Evolutionary conservation across 1,140 invertebrate species (phyloP), one percentile per base, ranked within the genome.

Genomic region (Episyrphus balteatus): DNA sequence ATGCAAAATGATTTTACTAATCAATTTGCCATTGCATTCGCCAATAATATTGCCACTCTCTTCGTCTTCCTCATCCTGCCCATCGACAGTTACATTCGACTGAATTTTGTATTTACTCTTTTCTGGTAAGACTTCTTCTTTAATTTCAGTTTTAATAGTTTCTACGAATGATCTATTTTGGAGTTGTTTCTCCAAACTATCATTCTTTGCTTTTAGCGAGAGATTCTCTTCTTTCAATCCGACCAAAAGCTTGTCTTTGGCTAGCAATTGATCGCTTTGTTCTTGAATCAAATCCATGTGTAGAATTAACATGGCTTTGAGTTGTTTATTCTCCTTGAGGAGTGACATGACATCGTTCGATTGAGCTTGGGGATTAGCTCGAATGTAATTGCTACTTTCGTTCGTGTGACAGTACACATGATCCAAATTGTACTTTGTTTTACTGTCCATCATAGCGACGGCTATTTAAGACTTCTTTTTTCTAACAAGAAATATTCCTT

Each of bases 251-350:
- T 79, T 80, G 53, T 84, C 82, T 69, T 83, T 83, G 50, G 74
- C 75, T 48, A 77, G 65, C 50, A 84, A 71, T 50, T 80, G 77
- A 55, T 85, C 81, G 33, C 79, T 79, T 57, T 84, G 82, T 57
- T 84, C 81, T 65, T 84, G 82, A 55, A 84, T 82, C 32, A 84
- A 61, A 62, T 84, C 81, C 45, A 84, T 66, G 63, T 85, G 80
- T n/a, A 82, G 64, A n/a, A 83, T 61, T 46, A 82, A 58, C 57
- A 83, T 70, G 2, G 81, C 77, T 66, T 81, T 82, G 17, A 81
- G 70, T 51, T 55, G 54, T 51, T 55, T 55, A 32, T 52, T 55
- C 47, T 55, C 54, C 38, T 55, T 55, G 2, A 50, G 36, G 1
- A 55, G 32, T 8, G 50, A 41, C 45, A 52, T n/a, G 11, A 51